phyloP scores from a whole-genome alignment of 2,113 vertebrate genomes.

The Channa argus region DNA sequence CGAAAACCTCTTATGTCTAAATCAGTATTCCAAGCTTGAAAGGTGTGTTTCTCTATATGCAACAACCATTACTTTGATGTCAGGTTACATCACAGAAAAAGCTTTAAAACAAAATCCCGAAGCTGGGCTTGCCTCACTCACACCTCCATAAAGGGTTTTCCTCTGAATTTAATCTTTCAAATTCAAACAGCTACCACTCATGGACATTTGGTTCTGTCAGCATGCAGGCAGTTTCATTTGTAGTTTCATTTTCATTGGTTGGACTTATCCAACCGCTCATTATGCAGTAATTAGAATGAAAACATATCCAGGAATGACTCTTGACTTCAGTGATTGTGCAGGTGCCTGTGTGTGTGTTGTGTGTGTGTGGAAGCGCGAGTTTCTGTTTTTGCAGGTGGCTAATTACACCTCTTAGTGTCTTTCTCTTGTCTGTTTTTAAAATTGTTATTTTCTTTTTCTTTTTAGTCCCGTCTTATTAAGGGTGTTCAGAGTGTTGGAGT shows the following conservation, averaged over 20 bases:
- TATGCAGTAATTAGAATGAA: slow-evolving; percentile 33
- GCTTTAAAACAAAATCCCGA: background rate
- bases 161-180: background rate
- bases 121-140: background rate
- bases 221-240: background rate
- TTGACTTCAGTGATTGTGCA: slow-evolving; percentile 41
- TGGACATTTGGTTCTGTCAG: background rate
- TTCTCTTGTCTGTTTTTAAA: no score
- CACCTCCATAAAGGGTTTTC: no score
- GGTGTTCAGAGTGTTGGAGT: no score
- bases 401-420: no score
- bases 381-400: no score
- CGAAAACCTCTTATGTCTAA: background rate
- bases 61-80: background rate
- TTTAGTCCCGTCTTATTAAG: no score
- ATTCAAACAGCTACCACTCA: background rate
- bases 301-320: slow-evolving; percentile 24
- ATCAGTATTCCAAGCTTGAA: background rate
- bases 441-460: no score
- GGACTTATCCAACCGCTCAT: slow-evolving; percentile 1
- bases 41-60: background rate
- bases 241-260: no score
- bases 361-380: no score
- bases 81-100: background rate
- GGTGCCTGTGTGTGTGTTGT: slow-evolving; percentile 6